Base-by-base conservation (phyloP, 2,888 invertebrate genomes). In the Molanna angustata region DNA sequence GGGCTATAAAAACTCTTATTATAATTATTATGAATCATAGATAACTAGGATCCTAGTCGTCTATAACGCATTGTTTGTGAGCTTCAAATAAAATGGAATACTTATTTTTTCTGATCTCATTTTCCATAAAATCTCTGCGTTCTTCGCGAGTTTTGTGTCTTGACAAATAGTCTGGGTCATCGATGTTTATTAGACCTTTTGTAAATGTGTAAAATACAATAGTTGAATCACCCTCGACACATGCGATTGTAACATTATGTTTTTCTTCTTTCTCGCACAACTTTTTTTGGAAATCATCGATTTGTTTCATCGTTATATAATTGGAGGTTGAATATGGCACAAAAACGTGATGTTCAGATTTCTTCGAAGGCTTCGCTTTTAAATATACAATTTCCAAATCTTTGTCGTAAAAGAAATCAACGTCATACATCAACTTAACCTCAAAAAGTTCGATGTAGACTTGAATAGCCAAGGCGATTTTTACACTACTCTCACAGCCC, bases 361-460 rank as follows among this genome's bases (percentile, higher is more conserved):
- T 66, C 58, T 69, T 73, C 41, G 65, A 67, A 1, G 73, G 45
- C 69, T 39, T 71, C 0, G 75, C 77, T 1, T 74, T 71, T 2
- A 77, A 66, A 56, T 76, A 77, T 11, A 56, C 31, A 21, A 56
- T 71, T 44, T 74, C 70, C 37, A 76, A 67, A 40, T 76, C 74
- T 50, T 66, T 72, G 54, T 76, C 74, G 57, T 69, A 77, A 37
- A 71, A 73, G 57, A 76, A 76, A 62, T 75, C 74, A 0, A 73
- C 73, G 50, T 77, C 76, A 59, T 75, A 73, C 76, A 76, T 76
- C 1, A 72, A 63, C 63, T 74, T 74, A 42, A 73, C 69, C 57
- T 77, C 77, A 0, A 75, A 69, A 49, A 77, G 66, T 60, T 75
- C 66, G 9, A 75, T 66, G 60, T 75, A 77, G 9, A 77, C 62